phyloP scores from a whole-genome alignment of 2,113 vertebrate species.

The Myotis lucifugus region DNA sequence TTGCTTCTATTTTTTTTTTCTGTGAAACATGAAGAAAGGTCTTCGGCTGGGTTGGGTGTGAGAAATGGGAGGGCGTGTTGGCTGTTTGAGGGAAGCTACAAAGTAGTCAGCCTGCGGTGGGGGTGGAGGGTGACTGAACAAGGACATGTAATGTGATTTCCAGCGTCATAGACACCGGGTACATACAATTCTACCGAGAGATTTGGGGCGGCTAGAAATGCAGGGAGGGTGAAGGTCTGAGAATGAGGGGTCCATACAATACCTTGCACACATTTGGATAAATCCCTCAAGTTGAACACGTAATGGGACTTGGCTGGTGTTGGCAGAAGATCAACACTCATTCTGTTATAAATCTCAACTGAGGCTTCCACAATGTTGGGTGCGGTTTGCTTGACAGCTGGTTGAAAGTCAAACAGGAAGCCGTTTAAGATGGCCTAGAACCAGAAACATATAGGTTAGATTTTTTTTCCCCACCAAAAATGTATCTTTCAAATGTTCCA shows the following conservation, averaged over 20 bases:
- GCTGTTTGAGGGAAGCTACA: not conserved
- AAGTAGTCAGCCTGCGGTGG: not conserved
- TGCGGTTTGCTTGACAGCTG: slow-evolving; percentile 85
- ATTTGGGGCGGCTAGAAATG: not conserved
- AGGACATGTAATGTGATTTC: not conserved
- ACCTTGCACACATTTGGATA: slow-evolving; percentile 94
- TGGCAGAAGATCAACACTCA: slow-evolving; percentile 92
- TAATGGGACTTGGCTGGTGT: slow-evolving; percentile 94
- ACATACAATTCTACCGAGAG: not conserved
- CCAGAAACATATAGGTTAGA: slow-evolving; percentile 44
- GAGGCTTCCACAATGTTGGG: slow-evolving; percentile 89
- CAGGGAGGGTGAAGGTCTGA: not conserved
- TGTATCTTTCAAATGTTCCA: not conserved
- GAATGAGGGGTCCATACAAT: not conserved
- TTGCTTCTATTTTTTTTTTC: not conserved
- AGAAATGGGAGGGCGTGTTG: not conserved
- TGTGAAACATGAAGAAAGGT: not conserved
- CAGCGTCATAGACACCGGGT: not conserved
- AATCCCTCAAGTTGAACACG: slow-evolving; percentile 92
- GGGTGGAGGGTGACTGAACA: not conserved
- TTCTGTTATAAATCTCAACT: slow-evolving; percentile 91
- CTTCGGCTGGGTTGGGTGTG: not conserved
- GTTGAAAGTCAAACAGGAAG: slow-evolving; percentile 89
- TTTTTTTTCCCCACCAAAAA: not conserved
- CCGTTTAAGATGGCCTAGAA: slow-evolving; percentile 89